Conservation (phyloP, 2,113 vertebrate species). For the Phoxinus phoxinus region DNA sequence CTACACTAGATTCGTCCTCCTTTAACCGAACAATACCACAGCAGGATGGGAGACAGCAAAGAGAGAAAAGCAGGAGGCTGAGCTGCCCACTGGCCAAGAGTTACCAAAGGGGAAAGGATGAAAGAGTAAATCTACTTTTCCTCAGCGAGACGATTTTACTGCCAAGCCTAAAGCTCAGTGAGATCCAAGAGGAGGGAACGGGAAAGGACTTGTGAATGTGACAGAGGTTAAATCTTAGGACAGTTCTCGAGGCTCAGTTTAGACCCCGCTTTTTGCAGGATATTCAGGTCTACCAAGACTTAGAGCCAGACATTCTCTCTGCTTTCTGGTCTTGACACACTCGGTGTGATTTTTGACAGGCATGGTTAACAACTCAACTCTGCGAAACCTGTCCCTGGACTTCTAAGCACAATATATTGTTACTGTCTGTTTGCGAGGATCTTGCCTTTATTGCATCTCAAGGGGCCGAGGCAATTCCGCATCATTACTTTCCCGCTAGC, state of each 20-base stretch:
- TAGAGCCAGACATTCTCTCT: slow-evolving; percentile 26
- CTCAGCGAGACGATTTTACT: slow-evolving; percentile 3
- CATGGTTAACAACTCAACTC: slow-evolving; percentile 43
- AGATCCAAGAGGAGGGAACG: background rate
- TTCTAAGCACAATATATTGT: slow-evolving; percentile 42
- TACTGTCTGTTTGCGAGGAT: slow-evolving; percentile 24
- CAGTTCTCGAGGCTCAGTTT: slow-evolving; percentile 4
- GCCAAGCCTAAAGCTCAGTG: slow-evolving; percentile 28
- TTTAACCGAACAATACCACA: slow-evolving; percentile 51
- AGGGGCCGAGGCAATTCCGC: slow-evolving; percentile 35
- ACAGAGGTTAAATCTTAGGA: slow-evolving; percentile 38
- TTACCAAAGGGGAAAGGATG: slow-evolving; percentile 18
- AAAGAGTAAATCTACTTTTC: slow-evolving; percentile 34
- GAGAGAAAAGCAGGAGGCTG: slow-evolving; percentile 19
- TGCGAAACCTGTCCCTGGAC: slow-evolving; percentile 45
- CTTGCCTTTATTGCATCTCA: slow-evolving; percentile 41
- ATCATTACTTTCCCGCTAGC: slow-evolving; percentile 46
- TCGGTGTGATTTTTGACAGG: slow-evolving; percentile 51
- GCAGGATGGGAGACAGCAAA: slow-evolving; percentile 37
- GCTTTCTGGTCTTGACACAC: slow-evolving; percentile 26
- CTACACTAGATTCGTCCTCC: slow-evolving; percentile 14
- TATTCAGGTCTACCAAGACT: slow-evolving; percentile 11
- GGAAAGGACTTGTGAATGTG: slow-evolving; percentile 30
- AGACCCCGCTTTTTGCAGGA: slow-evolving; percentile 23
- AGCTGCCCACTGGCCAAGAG: slow-evolving; percentile 21